phyloP scores from a whole-genome alignment of 2,888 invertebrate species.

The Formica aserva region DNA sequence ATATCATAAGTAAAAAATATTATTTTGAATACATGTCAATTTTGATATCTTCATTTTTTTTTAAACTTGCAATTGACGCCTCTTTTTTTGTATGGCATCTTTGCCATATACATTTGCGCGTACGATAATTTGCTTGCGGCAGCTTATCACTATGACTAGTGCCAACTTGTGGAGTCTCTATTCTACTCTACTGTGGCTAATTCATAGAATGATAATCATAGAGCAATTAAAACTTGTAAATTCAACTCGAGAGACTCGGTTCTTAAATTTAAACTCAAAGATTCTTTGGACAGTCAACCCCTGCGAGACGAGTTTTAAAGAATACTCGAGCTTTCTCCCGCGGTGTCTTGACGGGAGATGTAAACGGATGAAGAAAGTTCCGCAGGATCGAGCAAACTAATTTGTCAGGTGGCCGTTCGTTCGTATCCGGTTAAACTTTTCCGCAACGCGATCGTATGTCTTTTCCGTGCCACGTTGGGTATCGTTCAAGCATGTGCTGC shows the following conservation, averaged over 20 bases:
- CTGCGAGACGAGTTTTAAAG: slow-evolving; percentile 18
- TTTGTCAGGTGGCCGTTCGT: slow-evolving; percentile 49
- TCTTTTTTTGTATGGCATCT: not conserved
- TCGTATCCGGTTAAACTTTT: slow-evolving; percentile 53
- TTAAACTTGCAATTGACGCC: not conserved
- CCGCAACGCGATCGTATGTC: slow-evolving; percentile 39
- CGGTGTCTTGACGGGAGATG: slow-evolving; percentile 23
- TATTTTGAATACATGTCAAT: not conserved
- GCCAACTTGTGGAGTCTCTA: not conserved
- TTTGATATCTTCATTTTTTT: too few species aligned
- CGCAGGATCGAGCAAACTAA: slow-evolving; percentile 43
- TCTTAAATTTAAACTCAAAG: not conserved
- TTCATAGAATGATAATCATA: not conserved
- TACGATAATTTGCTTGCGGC: not conserved
- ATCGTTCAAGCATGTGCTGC: slow-evolving; percentile 25
- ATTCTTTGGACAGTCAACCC: not conserved
- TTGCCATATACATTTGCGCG: too few species aligned
- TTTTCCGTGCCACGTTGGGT: slow-evolving; percentile 28
- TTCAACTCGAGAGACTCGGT: slow-evolving; percentile 26
- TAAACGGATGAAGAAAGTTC: slow-evolving; percentile 55
- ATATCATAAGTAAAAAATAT: not conserved
- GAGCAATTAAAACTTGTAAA: slow-evolving; percentile 18
- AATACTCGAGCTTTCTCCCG: not conserved
- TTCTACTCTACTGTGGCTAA: not conserved
- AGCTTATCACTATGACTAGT: not conserved